phyloP scores from a whole-genome alignment of 2,888 invertebrate species.

The Xestobium rufovillosum region DNA sequence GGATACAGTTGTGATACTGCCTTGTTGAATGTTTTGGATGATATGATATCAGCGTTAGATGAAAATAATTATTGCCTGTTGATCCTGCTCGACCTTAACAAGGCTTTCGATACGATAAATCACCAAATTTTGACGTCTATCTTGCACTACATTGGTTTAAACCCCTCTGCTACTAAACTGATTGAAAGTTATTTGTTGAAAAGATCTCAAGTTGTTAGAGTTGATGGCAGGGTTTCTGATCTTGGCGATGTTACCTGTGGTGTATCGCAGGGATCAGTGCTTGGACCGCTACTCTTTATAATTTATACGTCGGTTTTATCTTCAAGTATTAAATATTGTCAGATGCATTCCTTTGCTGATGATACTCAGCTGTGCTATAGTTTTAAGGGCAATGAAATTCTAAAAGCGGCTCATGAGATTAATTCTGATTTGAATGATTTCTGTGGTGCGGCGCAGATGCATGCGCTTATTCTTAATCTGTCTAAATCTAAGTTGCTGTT shows the following conservation, averaged over 20 bases:
- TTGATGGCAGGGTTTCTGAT: background rate
- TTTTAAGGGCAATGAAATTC: background rate
- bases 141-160: background rate
- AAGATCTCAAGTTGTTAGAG: background rate
- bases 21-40: background rate
- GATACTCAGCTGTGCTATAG: background rate
- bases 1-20: slow-evolving; percentile 1
- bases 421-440: slow-evolving; percentile 2
- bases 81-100: background rate
- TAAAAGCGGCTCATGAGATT: slow-evolving; percentile 1
- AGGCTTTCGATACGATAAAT: background rate
- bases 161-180: background rate
- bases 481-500: too few relatives aligned
- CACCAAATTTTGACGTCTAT: background rate
- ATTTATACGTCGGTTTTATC: background rate
- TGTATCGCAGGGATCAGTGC: background rate
- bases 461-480: too few relatives aligned
- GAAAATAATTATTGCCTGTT: background rate
- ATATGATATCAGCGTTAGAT: background rate
- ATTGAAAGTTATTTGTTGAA: background rate
- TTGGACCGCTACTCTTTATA: background rate
- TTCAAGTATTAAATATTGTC: background rate
- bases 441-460: too few relatives aligned
- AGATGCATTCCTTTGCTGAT: slow-evolving; percentile 1
- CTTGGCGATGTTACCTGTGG: too few relatives aligned